A percentile compares a stretch with the other conserved stretches of the same genome.
phyloP scores from a whole-genome alignment of 2,888 invertebrate species.

The Lapara coniferarum region DNA sequence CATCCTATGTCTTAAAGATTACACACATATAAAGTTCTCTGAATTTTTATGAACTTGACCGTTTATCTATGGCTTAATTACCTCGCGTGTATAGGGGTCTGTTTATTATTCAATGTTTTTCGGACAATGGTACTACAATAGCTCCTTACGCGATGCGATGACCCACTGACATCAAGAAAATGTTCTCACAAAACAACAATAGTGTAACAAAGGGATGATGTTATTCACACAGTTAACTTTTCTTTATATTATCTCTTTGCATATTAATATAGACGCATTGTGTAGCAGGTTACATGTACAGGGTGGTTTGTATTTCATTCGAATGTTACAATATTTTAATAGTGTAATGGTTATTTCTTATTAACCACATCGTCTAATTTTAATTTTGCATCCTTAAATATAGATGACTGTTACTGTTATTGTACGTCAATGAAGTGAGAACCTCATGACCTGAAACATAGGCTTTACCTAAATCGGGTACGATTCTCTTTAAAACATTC shows the following conservation, averaged over 20 bases:
- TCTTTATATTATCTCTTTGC: conserved; percentile 55
- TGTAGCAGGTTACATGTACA: conserved; percentile 13
- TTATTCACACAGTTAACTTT: conserved; percentile 83
- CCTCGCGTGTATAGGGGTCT: conserved; percentile 41
- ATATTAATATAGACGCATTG: conserved; percentile 25
- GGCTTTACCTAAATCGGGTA: too few relatives aligned
- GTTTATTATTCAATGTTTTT: conserved; percentile 49
- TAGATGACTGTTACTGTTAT: too few relatives aligned
- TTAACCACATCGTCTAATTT: too few relatives aligned
- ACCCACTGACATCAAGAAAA: conserved; percentile 62
- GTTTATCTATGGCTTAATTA: conserved; percentile 20
- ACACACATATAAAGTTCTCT: neutral
- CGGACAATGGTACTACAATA: conserved; percentile 54
- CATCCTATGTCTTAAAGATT: too few relatives aligned
- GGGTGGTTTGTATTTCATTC: conserved; percentile 2
- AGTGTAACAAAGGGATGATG: conserved; percentile 77
- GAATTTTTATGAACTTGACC: conserved; percentile 1
- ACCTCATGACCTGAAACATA: too few relatives aligned
- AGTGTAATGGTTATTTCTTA: too few relatives aligned
- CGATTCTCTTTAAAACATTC: too few relatives aligned
- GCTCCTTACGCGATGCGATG: conserved; percentile 41
- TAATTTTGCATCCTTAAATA: too few relatives aligned
- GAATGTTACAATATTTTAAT: neutral
- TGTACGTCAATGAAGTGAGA: too few relatives aligned
- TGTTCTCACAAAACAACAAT: conserved; percentile 80